Base-by-base conservation (phyloP, 2,797 vertebrate species). In the Allobates femoralis region DNA sequence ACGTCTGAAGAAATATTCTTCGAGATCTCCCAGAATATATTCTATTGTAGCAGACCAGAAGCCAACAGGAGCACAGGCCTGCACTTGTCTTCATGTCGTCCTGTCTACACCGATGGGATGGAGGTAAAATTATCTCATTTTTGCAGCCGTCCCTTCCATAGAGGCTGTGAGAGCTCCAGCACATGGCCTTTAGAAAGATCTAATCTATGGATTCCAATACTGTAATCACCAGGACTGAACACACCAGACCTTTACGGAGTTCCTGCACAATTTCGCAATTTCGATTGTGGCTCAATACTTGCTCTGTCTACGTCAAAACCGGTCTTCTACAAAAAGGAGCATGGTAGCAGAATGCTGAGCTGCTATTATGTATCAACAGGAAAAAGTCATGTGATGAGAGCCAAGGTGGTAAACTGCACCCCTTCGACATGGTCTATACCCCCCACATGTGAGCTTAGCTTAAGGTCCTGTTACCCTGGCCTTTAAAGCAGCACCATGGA, bases 61-160 rank as follows among this genome's bases (percentile, higher is more conserved):
- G 16, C 66, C 2, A 3, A 69, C 26, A 10, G 8, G n/a, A 53
- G 32, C 50, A 56, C 80, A 82, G 80, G 80, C 23, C 30, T 41
- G 2, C 66, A 71, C 80, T 71, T 82, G 80, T 71, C 64, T 82
- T n/a, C 50, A 71, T 8, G 28, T 81, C 51, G 26, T 66, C 62
- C 79, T 82, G 37, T 66, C 58, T 51, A 51, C 60, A 66, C 21
- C 66, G 80, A 82, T 56, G 80, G 64, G 30, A 69, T 37, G 64
- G 2, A 71, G 37, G 80, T 56, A 82, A 69, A 69, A 82, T 69
- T 28, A 82, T 82, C 80, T 71, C 16, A 82, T 37, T 71, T 71
- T 30, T 71, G n/a, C 53, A 82, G 64, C 64, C 41, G 64, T 34
- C 77, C 58, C 41, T 30, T 50, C 46, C 74, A 51, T 34, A 79